Evolutionary conservation across 2,113 vertebrate genomes (phyloP).

Genomic region (Hippocampus mohnikei): DNA sequence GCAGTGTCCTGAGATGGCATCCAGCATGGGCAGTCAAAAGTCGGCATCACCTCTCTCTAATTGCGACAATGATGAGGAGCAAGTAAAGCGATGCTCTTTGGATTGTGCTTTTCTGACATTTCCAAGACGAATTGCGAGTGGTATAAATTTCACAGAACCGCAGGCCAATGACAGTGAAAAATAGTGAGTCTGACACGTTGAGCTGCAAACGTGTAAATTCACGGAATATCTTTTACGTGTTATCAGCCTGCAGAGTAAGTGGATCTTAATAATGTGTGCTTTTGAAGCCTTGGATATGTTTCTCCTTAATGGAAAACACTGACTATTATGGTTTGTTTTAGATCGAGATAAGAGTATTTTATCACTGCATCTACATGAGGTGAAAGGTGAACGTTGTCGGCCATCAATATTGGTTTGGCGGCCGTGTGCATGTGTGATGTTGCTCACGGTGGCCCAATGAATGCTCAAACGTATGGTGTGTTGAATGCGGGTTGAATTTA

Average conservation of each 20-base stretch:
- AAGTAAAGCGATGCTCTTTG: constrained; percentile 33
- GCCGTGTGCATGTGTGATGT: too few species aligned
- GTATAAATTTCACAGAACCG: constrained; percentile 24
- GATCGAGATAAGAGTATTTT: background rate
- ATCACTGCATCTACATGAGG: background rate
- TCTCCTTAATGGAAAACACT: background rate
- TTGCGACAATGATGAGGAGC: constrained; percentile 55
- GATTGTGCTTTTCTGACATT: constrained; percentile 32
- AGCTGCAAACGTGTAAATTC: constrained; percentile 14
- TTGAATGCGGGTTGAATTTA: too few species aligned
- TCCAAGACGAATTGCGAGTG: constrained; percentile 14
- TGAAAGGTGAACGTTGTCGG: too few species aligned
- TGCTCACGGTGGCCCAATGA: too few species aligned
- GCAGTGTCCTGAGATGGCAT: constrained; percentile 58
- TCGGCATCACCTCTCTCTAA: constrained; percentile 45
- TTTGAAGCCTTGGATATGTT: background rate
- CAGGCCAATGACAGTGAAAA: constrained; percentile 26
- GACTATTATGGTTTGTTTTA: background rate
- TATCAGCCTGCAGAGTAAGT: background rate
- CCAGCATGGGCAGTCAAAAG: constrained; percentile 34
- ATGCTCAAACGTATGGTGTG: too few species aligned
- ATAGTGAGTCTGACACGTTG: constrained; percentile 6
- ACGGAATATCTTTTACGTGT: constrained; percentile 8
- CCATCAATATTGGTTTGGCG: too few species aligned
- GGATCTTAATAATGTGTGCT: background rate